phyloP scores from a whole-genome alignment of 1,140 invertebrate species.

The Lasioglossum baleicum region DNA sequence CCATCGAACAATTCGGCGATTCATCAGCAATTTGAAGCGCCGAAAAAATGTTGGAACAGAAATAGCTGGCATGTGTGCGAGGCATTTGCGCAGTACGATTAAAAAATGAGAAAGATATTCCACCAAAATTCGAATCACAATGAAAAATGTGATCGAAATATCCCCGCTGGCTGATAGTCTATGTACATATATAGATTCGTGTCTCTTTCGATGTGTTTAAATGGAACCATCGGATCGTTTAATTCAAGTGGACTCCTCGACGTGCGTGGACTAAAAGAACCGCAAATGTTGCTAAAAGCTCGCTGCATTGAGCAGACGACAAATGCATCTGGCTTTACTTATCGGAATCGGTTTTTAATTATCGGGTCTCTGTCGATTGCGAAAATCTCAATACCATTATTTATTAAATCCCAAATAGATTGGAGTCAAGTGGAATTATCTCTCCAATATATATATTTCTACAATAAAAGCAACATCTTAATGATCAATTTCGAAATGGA shows the following conservation, averaged over 20 bases:
- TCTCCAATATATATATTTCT: no score
- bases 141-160: conserved; percentile 9
- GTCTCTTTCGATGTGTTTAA: background rate
- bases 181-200: background rate
- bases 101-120: conserved; percentile 5
- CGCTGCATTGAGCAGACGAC: no score
- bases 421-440: no score
- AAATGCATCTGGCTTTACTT: background rate
- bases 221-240: conserved; percentile 17
- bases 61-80: background rate
- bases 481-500: no score
- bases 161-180: background rate
- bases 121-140: background rate
- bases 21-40: background rate
- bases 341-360: conserved; percentile 19
- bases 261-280: conserved; percentile 7
- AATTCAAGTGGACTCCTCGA: conserved; percentile 46
- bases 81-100: conserved; percentile 18
- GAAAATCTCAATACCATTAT: background rate
- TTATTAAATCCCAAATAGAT: no score
- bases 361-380: background rate
- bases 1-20: background rate
- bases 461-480: no score
- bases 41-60: background rate
- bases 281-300: conserved; percentile 15